Evolutionary conservation across 2,888 invertebrate genomes (phyloP).

Genomic region (Dynastes maya): DNA sequence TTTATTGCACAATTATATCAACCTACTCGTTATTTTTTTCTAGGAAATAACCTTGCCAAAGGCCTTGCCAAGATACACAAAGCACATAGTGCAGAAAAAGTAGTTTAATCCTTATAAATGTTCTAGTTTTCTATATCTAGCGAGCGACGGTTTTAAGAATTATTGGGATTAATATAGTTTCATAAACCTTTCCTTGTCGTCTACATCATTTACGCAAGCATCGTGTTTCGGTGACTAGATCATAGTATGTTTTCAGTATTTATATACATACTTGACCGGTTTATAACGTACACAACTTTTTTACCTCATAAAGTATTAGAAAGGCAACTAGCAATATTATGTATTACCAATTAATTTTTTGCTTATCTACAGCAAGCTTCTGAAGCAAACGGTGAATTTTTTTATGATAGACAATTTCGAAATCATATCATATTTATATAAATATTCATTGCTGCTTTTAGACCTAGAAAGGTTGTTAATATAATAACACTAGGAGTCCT

Average conservation of each 20-base stretch:
- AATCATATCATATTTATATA: too few species aligned
- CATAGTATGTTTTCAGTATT: not conserved
- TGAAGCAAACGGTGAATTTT: too few species aligned
- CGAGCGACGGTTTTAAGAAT: not conserved
- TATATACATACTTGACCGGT: not conserved
- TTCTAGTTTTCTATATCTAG: not conserved
- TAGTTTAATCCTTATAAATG: constrained; percentile 6
- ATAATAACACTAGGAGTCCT: too few species aligned
- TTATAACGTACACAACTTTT: not conserved
- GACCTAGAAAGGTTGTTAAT: too few species aligned
- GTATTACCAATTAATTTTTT: too few species aligned
- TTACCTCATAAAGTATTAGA: not conserved
- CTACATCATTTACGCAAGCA: not conserved
- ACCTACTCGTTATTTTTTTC: constrained; percentile 18
- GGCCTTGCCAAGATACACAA: constrained; percentile 16
- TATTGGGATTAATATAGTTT: not conserved
- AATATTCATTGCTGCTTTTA: too few species aligned
- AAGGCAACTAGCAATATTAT: not conserved
- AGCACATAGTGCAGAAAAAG: not conserved
- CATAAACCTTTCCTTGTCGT: not conserved
- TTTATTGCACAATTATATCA: constrained; percentile 25
- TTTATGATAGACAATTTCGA: too few species aligned
- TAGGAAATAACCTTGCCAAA: constrained; percentile 22
- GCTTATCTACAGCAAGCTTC: too few species aligned
- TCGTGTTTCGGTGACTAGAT: not conserved